phyloP scores from a whole-genome alignment of 1,140 invertebrate genomes.

The Drosophila bifasciata region DNA sequence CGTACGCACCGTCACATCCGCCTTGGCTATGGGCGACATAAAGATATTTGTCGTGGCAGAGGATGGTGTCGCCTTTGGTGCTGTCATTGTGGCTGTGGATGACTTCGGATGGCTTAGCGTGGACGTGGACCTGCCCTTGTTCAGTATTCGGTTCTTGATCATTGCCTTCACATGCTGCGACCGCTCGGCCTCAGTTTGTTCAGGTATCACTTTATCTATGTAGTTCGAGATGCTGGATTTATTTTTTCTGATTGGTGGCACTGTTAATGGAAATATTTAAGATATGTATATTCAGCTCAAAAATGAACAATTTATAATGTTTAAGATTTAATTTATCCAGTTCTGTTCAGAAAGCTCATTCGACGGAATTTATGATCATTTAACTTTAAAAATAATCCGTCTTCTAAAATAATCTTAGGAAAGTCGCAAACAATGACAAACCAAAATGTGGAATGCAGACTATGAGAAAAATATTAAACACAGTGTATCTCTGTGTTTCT shows the following conservation, averaged over 20 bases:
- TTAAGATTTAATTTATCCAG: too few relatives aligned
- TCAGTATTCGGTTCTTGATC: slow-evolving; percentile 63
- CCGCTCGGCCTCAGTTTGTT: slow-evolving; percentile 16
- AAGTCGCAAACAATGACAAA: too few relatives aligned
- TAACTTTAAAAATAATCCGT: too few relatives aligned
- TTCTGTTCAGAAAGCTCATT: too few relatives aligned
- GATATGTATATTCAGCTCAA: background rate
- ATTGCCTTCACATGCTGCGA: slow-evolving; percentile 61
- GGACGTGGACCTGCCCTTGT: slow-evolving; percentile 20
- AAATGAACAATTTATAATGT: background rate
- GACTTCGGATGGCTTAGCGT: background rate
- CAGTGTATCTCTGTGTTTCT: too few relatives aligned
- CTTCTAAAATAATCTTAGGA: too few relatives aligned
- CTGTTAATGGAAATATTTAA: slow-evolving; percentile 13
- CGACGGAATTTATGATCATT: too few relatives aligned
- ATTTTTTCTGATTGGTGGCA: slow-evolving; percentile 17
- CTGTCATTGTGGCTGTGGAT: background rate
- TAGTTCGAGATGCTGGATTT: slow-evolving; percentile 12
- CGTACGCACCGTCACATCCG: slow-evolving; percentile 36
- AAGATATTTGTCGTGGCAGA: slow-evolving; percentile 1
- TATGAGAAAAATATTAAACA: too few relatives aligned
- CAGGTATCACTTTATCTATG: slow-evolving; percentile 28
- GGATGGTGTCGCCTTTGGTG: slow-evolving; percentile 1
- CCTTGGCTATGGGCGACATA: slow-evolving; percentile 47
- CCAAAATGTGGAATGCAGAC: too few relatives aligned